Evolutionary conservation across 2,888 invertebrate species (phyloP), one percentile per base, ranked within the genome.

Genomic region (Tetragonula carbonaria): DNA sequence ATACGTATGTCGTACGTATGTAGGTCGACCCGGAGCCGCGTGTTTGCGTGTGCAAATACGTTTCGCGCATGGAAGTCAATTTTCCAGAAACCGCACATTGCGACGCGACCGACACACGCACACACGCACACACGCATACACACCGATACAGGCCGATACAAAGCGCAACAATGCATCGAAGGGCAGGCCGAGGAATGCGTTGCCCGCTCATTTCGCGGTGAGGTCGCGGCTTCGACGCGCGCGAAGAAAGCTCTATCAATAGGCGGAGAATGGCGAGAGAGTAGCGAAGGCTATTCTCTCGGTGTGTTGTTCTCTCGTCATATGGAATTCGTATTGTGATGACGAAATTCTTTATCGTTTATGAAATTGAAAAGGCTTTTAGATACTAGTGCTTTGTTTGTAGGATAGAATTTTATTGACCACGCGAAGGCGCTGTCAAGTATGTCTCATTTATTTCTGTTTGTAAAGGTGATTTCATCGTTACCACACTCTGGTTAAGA

Each of bases 41-140:
- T 53, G 72, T 73, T 71, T 21, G 71, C 81, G 82, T 62, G 82
- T 28, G 72, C 72, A 68, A 81, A 75, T 72, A 76, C 74, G 57
- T 74, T 68, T 63, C 57, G 51, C 74, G 70, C 8, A 45, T 45
- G 65, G 63, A 75, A 71, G 57, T 74, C 59, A 80, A 80, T 82
- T 75, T 82, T 80, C 81, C 66, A 62, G 74, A 57, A 82, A 74
- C 53, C 53, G 33, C 63, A 74, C 13, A 55, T 16, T 2, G 57
- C 62, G 55, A 65, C 13, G 50, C 53, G 16, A 55, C 16, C 74
- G 51, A 70, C 70, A 3, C 45, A n/a, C 59, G 57, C 73, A 28
- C 74, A 45, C 28, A 28, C 28, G 28, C 28, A 70, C 70, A 2
- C 45, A 28, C 28, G 28, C 28, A 70, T 65, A 3, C 45, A 45